Conservation (phyloP, 1,140 invertebrate genomes). For the Ips typographus region DNA sequence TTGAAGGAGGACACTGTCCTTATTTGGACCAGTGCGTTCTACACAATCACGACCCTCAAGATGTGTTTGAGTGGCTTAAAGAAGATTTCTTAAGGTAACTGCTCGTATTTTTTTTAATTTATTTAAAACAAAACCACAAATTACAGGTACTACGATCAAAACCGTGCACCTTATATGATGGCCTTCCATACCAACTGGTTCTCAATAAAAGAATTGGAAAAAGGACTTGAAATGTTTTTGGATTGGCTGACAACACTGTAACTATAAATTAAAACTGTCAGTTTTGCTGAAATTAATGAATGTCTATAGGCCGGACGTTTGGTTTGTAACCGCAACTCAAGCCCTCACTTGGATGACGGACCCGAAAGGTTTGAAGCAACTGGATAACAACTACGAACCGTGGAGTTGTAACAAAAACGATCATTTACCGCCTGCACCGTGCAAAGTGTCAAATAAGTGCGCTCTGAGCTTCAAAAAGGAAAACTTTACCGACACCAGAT, state of each 20-base stretch:
- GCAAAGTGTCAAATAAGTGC: slow-evolving; percentile 83
- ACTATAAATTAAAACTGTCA: slow-evolving; percentile 52
- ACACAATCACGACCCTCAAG: slow-evolving; percentile 82
- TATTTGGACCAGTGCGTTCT: slow-evolving; percentile 92
- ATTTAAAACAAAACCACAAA: background rate
- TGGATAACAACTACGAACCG: slow-evolving; percentile 70
- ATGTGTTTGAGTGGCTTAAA: slow-evolving; percentile 87
- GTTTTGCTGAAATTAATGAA: background rate
- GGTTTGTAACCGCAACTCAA: slow-evolving; percentile 89
- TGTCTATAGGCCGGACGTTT: slow-evolving; percentile 74
- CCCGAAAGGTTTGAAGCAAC: slow-evolving; percentile 68
- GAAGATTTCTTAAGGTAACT: slow-evolving; percentile 82
- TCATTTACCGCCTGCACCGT: slow-evolving; percentile 68
- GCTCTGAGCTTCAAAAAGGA: slow-evolving; percentile 76
- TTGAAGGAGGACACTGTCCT: slow-evolving; percentile 88
- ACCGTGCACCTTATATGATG: slow-evolving; percentile 91
- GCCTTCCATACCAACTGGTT: slow-evolving; percentile 95
- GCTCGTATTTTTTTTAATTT: background rate
- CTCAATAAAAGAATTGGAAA: slow-evolving; percentile 82
- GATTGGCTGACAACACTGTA: slow-evolving; percentile 77
- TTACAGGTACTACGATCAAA: slow-evolving; percentile 76
- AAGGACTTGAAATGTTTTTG: slow-evolving; percentile 83
- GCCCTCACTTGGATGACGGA: slow-evolving; percentile 89
- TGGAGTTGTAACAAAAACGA: slow-evolving; percentile 79
- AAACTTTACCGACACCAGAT: slow-evolving; percentile 79